Evolutionary conservation across 1,140 invertebrate genomes (phyloP), one percentile per base, ranked within the genome.

Genomic region (Mercenaria mercenaria): DNA sequence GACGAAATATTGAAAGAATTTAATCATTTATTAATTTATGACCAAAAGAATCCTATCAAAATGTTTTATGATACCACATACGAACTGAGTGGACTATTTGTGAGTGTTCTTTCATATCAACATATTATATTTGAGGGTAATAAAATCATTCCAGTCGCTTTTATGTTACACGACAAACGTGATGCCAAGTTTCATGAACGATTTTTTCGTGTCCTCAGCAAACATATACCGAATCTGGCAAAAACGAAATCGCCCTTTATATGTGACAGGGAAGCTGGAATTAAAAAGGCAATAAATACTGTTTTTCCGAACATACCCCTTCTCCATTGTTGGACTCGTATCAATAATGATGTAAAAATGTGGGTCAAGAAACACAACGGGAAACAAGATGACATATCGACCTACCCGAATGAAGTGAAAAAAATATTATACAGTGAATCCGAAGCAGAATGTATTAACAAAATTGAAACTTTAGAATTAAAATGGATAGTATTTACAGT

Each of bases 121-220:
- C n/a, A n/a, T n/a, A n/a, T n/a, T n/a, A n/a, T n/a, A n/a, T n/a
- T n/a, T n/a, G n/a, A n/a, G n/a, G n/a, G n/a, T n/a, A n/a, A n/a
- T n/a, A n/a, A n/a, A n/a, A n/a, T n/a, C n/a, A n/a, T n/a, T n/a
- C n/a, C n/a, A n/a, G n/a, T n/a, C n/a, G n/a, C n/a, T n/a, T n/a
- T n/a, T n/a, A n/a, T n/a, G n/a, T n/a, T n/a, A 39, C 76, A 80
- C 76, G 76, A 80, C 18, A 43, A 52, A 52, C 76, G 76, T 29
- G 76, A 50, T 39, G 41, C 39, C 6, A 80, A 80, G 32, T 80
- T 50, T 52, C 39, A 80, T 52, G 76, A 80, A 80, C 4, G 76
- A 26, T 80, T 80, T 43, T 52, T 80, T n/a, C 32, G 41, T 20
- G 47, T 80, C 32, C n/a, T 80, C 6, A 26, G 32, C 18, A 20